Base-by-base conservation (phyloP, 53 echinoderm and acorn worm species). In the Holothuria scabra region DNA sequence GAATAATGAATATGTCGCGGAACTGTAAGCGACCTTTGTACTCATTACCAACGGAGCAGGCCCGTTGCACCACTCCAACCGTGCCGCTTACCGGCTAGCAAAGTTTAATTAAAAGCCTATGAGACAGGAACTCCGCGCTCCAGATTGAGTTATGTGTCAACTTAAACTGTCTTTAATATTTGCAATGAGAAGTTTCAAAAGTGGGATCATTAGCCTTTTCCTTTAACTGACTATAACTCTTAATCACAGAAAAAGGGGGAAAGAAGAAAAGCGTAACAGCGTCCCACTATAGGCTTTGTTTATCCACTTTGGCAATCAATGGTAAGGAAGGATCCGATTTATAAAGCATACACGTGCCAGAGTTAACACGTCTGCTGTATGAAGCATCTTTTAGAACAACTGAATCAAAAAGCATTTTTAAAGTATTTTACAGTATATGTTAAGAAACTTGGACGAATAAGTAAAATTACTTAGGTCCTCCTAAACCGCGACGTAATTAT, bases 81-180 rank as follows among this genome's bases (percentile, higher is more conserved):
- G 32, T 56, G 56, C 78, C 78, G 57, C 24, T 26, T 31, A 20
- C 24, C 13, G 28, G 76, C 78, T 72, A 18, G 32, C 78, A 18
- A 32, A 78, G 57, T 81, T 81, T 81, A 81, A 81, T 81, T 81
- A 81, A 81, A 81, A 28, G 38, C 62, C 11, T 63, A 81, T 81
- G 62, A 81, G 28, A 46, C 82, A 41, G 82, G 82, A 81, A 81
- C 35, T 81, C 56, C 29, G 78, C 56, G 33, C 52, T 78, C 22
- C 21, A 22, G 38, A 57, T 59, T 79, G 33, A 63, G 65, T 38
- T 63, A 81, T 81, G 82, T 81, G 82, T 81, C 82, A 81, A 81
- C 82, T 81, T 81, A 63, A 81, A 81, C 82, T 46, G 82, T 81
- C 65, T 81, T 38, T 60, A 81, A 62, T 81, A 81, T 81, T 81